Base-by-base conservation (phyloP, 2,113 vertebrate genomes). In the Butorides virescens region DNA sequence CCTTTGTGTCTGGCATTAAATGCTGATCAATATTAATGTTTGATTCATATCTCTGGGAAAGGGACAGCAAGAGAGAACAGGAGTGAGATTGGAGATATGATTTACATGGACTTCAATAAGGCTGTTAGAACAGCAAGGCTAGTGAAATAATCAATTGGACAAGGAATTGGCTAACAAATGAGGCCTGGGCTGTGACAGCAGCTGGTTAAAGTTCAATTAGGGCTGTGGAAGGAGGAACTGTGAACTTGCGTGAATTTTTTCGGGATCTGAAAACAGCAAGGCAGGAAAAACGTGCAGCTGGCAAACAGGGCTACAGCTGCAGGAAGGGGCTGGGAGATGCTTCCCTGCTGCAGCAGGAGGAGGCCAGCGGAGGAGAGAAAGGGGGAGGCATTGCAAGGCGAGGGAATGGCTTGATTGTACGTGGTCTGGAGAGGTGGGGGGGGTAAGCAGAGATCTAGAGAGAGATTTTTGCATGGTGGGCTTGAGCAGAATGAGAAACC, bases 11-110 rank as follows among this genome's bases (percentile, higher is more conserved):
- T 81, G 73, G 80, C 65, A 92, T 86, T 95, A 95, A 92, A 81
- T 72, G 52, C 65, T 89, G 83, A 87, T 82, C 92, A 78, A 91
- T 96, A 93, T 93, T 86, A 92, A 92, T 75, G 76, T 84, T 94
- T 78, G 61, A 92, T 96, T 95, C 85, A 56, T 92, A 88, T 67
- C 55, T 68, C 73, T 61, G 79, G 65, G 76, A 83, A 92, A 92
- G 56, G 73, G 80, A 61, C 73, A 82, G 73, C 20, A 76, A 74
- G 36, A 94, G n/a, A 59, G 32, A 86, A 36, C 37, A 67, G 22
- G 42, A 81, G 59, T n/a, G 63, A 94, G 84, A 68, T 30, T 16
- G 61, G 70, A 91, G 90, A 88, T 25, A 50, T 32, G 76, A 96
- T 91, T 92, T 93, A 85, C 79, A 58, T 67, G 70, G 77, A 66